Evolutionary conservation across 1,140 invertebrate species (phyloP).

Genomic region (Drosophila prosaltans): DNA sequence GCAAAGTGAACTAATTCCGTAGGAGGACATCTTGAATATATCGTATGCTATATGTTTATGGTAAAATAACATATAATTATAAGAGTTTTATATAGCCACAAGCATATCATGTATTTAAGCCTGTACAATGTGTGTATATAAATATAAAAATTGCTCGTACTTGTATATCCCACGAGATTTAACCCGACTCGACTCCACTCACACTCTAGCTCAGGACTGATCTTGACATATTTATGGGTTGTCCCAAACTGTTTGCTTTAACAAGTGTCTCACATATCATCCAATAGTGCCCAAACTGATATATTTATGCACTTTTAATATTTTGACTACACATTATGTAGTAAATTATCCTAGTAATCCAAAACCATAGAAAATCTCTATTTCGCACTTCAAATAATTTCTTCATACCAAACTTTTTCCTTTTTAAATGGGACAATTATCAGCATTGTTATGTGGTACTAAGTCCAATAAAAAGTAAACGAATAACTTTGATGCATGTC

Average conservation of each 20-base stretch:
- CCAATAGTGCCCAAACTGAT: constrained; percentile 39
- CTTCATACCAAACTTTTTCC: constrained; percentile 37
- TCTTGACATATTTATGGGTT: constrained; percentile 76
- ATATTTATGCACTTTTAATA: constrained; percentile 79
- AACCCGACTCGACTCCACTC: constrained; percentile 8
- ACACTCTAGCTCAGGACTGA: constrained; percentile 52
- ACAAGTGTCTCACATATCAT: constrained; percentile 64
- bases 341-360: constrained; percentile 51
- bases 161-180: constrained; percentile 67
- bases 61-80: constrained; percentile 55
- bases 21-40: constrained; percentile 33
- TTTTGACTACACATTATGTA: constrained; percentile 43
- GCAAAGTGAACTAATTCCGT: constrained; percentile 24
- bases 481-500: constrained; percentile 35
- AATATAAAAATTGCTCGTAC: constrained; percentile 29
- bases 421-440: constrained; percentile 55
- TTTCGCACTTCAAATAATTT: constrained; percentile 47
- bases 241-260: constrained; percentile 58
- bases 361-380: constrained; percentile 33
- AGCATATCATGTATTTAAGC: not conserved
- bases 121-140: not conserved
- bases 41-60: constrained; percentile 49
- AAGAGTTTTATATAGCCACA: constrained; percentile 41
- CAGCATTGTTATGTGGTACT: constrained; percentile 75
- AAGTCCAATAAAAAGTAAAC: constrained; percentile 51